Evolutionary conservation across 2,113 vertebrate species (phyloP), one percentile per base, ranked within the genome.

Genomic region (Coptodon rendalli): DNA sequence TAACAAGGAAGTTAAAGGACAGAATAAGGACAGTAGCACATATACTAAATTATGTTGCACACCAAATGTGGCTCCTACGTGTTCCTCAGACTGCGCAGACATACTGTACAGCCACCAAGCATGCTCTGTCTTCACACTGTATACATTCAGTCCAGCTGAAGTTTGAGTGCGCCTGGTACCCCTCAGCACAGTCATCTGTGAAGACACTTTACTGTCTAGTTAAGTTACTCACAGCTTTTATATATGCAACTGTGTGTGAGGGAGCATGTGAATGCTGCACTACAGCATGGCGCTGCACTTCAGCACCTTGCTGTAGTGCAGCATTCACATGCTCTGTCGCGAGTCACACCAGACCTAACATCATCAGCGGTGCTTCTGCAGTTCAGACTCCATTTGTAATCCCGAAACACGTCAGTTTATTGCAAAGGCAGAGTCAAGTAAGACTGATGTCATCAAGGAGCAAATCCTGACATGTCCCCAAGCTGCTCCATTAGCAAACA

Each of bases 401-500:
- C 7, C 56, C 10, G 43, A 45, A 82, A 68, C 36, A 16, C 2
- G 5, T 80, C 31, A 34, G 13, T 50, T 38, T 12, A 6, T 38
- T 50, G 38, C 31, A 84, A 82, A 80, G 73, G 29, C 22, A 29
- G n/a, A 80, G 56, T 81, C 52, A 38, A 50, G 24, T 7, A 91
- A 86, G 63, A 27, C 61, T 91, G 87, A 90, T 89, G 83, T 94
- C 89, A 92, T 83, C 16, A 2, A 19, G 9, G 53, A 50, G 78
- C 90, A 90, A 85, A 94, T 93, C 86, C 85, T 43, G 88, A 89
- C 93, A 86, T 22, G 78, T 92, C 81, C 40, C 66, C 12, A 9
- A 36, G 81, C 59, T 53, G 85, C 81, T 86, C 38, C 24, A 61
- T 80, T 29, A 86, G 53, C 87, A 86, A 82, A 89, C 73, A 92